Evolutionary conservation across 1,140 invertebrate genomes (phyloP), one percentile per base, ranked within the genome.

Genomic region (Cydia fagiglandana): DNA sequence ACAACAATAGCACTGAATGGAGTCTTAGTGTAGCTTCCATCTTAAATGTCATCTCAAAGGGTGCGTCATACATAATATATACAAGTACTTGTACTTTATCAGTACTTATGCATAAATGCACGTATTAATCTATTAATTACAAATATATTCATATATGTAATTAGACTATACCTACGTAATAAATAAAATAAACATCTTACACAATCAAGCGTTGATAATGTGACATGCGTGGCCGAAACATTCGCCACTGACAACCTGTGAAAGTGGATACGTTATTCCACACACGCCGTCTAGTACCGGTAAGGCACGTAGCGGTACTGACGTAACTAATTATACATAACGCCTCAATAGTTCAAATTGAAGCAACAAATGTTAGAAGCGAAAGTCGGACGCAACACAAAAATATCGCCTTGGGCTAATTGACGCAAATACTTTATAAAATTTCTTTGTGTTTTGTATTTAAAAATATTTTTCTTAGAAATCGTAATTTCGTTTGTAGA

Each of bases 251-350:
- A 17, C n/a, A 17, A 56, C 53, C 53, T 64, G 90, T 88, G 90
- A 91, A 91, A 91, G 88, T 89, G 79, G 79, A 83, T 87, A 83
- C 83, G 76, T 79, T 88, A 89, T 91, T 87, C 88, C 28, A 78
- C 76, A 81, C 88, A 88, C 89, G 85, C 78, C 20, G 30, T 77
- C 80, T 76, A 77, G 80, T 75, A 76, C 80, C 81, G 79, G 85
- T 87, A 86, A 83, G 82, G 80, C 84, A 86, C 84, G 82, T 89
- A 90, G 84, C 86, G 85, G 86, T 84, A 86, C 70, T 91, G 89
- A 91, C 88, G 90, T 85, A 91, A 91, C 87, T 85, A 88, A 90
- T 89, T 90, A 88, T 86, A 88, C 81, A 86, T 83, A 86, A 88
- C 85, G 78, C 80, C 79, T 84, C 82, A 84, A 84, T 87, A 81